phyloP scores from a whole-genome alignment of 2,113 vertebrate genomes.

The Laticauda laticaudata region DNA sequence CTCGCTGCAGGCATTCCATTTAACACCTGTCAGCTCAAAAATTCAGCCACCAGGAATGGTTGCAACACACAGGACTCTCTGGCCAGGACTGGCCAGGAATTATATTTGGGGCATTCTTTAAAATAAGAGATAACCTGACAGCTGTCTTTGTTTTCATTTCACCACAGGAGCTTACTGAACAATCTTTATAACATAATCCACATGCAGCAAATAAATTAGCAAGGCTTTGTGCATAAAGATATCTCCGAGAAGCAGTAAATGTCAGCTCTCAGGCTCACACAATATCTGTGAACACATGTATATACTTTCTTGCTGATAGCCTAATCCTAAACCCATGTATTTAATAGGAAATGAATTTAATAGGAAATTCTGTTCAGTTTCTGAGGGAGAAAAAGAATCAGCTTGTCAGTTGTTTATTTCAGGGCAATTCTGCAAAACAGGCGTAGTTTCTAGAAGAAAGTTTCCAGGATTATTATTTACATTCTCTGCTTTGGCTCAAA shows the following conservation, averaged over 20 bases:
- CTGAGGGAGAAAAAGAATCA: not conserved
- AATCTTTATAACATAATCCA: not conserved
- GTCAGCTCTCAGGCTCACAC: not conserved
- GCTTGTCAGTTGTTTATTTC: not conserved
- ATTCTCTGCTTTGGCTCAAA: not conserved
- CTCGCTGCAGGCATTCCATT: conserved; percentile 7
- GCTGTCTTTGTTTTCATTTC: not conserved
- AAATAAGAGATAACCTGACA: conserved; percentile 6
- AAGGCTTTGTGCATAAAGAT: not conserved
- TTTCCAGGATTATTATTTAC: not conserved
- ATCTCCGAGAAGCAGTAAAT: not conserved
- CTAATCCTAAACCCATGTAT: not conserved
- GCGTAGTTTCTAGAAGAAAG: not conserved
- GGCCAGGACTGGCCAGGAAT: not conserved
- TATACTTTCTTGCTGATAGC: not conserved
- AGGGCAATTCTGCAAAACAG: accelerated
- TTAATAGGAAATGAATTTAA: not conserved
- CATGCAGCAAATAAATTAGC: not conserved
- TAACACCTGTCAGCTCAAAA: conserved; percentile 23
- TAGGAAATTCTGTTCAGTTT: not conserved
- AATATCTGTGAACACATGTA: not conserved
- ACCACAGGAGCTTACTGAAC: not conserved
- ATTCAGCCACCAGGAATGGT: not conserved
- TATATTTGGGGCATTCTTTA: conserved; percentile 14
- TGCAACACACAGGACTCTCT: not conserved